Percentiles rank a stretch among this genome's conserved stretches.
Conservation (phyloP, 1,140 invertebrate species). For the Drosophila varians region DNA sequence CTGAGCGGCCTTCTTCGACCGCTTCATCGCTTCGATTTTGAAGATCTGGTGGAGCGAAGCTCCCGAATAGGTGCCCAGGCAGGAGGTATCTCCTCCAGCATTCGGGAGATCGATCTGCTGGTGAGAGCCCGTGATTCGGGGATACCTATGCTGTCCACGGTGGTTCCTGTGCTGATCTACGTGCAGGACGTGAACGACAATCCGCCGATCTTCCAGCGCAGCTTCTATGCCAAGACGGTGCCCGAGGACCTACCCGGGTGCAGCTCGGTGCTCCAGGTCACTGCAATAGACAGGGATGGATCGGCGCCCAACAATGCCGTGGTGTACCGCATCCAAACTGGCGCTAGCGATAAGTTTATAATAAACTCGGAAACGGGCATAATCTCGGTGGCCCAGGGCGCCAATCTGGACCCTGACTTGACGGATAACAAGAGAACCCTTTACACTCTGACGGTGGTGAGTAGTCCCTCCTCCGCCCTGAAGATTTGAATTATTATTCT, state of each 20-base stretch:
- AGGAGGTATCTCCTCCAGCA: constrained; percentile 82
- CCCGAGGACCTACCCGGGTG: constrained; percentile 92
- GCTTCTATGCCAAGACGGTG: constrained; percentile 90
- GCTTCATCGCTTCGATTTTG: constrained; percentile 90
- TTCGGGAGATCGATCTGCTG: constrained; percentile 89
- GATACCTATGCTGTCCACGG: constrained; percentile 89
- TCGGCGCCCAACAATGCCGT: constrained; percentile 94
- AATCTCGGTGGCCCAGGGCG: constrained; percentile 93
- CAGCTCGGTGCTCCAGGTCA: constrained; percentile 91
- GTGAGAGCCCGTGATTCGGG: constrained; percentile 92
- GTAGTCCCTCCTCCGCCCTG: constrained; percentile 32
- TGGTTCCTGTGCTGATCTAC: constrained; percentile 91
- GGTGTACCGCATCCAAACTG: constrained; percentile 93
- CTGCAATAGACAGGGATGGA: constrained; percentile 92
- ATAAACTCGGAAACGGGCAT: constrained; percentile 92
- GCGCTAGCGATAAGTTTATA: constrained; percentile 96
- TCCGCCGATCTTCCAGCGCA: constrained; percentile 90
- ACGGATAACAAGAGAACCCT: constrained; percentile 89
- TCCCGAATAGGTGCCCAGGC: constrained; percentile 51
- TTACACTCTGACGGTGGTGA: constrained; percentile 88
- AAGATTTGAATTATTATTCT: background rate
- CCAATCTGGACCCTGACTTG: constrained; percentile 94
- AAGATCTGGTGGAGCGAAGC: constrained; percentile 84
- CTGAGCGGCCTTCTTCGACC: constrained; percentile 89
- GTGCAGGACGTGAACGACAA: constrained; percentile 95